Conservation (phyloP, 2,797 vertebrate genomes). For the Siniperca undulata region DNA sequence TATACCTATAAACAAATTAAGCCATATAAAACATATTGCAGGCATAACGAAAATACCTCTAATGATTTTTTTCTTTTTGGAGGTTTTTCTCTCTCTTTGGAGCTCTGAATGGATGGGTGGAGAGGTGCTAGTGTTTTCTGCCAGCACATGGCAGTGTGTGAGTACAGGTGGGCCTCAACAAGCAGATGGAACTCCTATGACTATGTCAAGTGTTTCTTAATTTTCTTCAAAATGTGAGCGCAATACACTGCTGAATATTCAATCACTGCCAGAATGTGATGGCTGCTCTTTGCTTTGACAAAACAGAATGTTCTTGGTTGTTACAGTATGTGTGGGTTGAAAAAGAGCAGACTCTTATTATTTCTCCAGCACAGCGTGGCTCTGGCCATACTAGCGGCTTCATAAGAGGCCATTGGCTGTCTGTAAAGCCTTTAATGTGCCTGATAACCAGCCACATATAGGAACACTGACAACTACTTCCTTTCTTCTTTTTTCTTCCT, state of each 20-base stretch:
- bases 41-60: conserved; percentile 20
- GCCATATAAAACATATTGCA: conserved; percentile 19
- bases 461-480: conserved; percentile 41
- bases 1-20: conserved; percentile 21
- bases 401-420: conserved; percentile 68
- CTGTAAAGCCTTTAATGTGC: conserved; percentile 63
- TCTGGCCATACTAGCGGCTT: conserved; percentile 56
- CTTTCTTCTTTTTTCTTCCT: conserved; percentile 39
- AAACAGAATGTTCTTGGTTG: conserved; percentile 67
- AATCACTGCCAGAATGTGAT: conserved; percentile 41
- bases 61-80: conserved; percentile 13
- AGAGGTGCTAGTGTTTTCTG: conserved; percentile 34
- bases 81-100: conserved; percentile 22
- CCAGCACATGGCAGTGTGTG: conserved; percentile 55
- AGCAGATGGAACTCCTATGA: conserved; percentile 60
- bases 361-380: conserved; percentile 57
- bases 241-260: conserved; percentile 41
- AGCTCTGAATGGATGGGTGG: conserved; percentile 41
- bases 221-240: conserved; percentile 42
- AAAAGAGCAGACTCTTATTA: conserved; percentile 68
- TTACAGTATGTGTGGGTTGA: conserved; percentile 77
- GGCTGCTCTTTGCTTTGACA: conserved; percentile 59
- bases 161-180: conserved; percentile 54
- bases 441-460: conserved; percentile 54
- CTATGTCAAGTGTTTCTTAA: conserved; percentile 66